Percentiles rank a stretch among this genome's conserved stretches.
phyloP scores from a whole-genome alignment of 2,797 vertebrate species.

The Peromyscus melanophrys region DNA sequence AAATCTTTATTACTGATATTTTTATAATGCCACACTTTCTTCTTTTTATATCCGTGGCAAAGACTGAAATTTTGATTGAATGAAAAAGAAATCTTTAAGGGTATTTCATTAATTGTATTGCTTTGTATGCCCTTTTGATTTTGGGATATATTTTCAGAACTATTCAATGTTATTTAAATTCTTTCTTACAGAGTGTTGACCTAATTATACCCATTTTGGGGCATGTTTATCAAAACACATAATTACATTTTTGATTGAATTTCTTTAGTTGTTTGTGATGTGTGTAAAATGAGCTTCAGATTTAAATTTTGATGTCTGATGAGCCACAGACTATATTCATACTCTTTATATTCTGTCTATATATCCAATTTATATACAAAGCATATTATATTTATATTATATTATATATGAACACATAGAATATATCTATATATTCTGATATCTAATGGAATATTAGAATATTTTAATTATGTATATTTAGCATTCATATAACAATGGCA shows the following conservation, averaged over 20 bases:
- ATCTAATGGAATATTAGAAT: background rate
- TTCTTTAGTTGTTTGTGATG: slow-evolving; percentile 20
- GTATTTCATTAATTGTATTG: background rate
- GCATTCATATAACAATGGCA: slow-evolving; percentile 31
- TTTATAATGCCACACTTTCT: background rate
- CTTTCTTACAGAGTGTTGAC: background rate
- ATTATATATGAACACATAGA: background rate
- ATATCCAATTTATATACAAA: background rate
- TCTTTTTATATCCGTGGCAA: background rate
- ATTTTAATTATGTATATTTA: background rate
- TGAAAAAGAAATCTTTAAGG: background rate
- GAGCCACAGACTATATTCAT: slow-evolving; percentile 21
- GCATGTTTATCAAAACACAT: background rate
- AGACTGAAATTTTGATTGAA: background rate
- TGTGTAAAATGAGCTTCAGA: slow-evolving; percentile 60
- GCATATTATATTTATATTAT: background rate
- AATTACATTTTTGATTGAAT: slow-evolving; percentile 39
- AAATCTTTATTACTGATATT: background rate
- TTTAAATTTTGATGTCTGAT: background rate
- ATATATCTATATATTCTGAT: background rate
- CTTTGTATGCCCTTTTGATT: background rate
- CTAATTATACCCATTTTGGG: background rate
- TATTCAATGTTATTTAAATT: background rate
- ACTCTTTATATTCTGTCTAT: background rate
- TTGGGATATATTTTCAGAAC: background rate